Base-by-base conservation (phyloP, 2,797 vertebrate species). In the Staurois parvus region DNA sequence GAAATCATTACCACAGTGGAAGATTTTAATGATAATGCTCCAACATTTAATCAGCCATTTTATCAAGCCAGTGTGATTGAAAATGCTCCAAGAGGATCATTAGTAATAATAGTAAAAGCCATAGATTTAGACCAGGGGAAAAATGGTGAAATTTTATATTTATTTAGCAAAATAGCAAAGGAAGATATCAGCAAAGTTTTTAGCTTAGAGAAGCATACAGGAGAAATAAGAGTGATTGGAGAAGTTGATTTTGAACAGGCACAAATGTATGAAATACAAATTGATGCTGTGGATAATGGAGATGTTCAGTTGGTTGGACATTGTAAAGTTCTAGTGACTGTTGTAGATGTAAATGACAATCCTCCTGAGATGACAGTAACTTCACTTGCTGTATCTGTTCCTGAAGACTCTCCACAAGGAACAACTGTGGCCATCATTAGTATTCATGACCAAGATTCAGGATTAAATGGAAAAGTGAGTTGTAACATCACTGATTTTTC, bases 161-260 rank as follows among this genome's bases (percentile, higher is more conserved):
- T 92, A 37, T 68, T 92, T 37, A 82, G 77, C 64, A 87, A 84
- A 76, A 82, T 89, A 1, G 2, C 87, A 73, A 90, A 90, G 64
- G 81, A 88, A 37, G 85, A 29, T 12, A 81, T 79, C 78, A 89
- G 28, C 26, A 1, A 96, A 86, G 86, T 95, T 76, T 96, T 97
- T 86, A 66, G 92, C 0, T 92, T 97, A 0, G 90, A 97, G 84
- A 90, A 94, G 12, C 91, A 88, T 82, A 94, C 92, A 0, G 96
- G 96, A 19, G 95, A 96, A 83, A 91, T 97, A 89, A 92, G 89
- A 79, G 92, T 95, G 68, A 93, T 94, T 85, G 95, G 92, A 42
- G 91, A 90, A 34, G 93, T 97, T 2, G 95, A 97, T 87, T 96
- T 94, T 48, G 96, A 96, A 81, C 94, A 95, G 81, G 91, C 88